These are phyloP conservation scores for Protomyctophum bolini DNA, from an alignment of 2,113 vertebrate genomes.

Conservation along the genomic window DNA sequence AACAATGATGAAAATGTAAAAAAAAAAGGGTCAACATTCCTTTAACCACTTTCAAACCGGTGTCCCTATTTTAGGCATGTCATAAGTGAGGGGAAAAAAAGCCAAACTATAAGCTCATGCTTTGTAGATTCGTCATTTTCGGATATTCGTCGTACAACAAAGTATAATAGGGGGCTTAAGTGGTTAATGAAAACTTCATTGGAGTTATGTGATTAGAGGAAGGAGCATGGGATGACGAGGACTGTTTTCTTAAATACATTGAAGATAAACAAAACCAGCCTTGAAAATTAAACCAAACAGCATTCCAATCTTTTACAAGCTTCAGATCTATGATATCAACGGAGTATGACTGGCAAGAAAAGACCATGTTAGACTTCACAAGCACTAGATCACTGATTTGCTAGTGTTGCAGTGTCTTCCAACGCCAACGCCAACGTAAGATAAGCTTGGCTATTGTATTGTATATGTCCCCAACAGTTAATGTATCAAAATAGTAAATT, in stretches of 20 bases:
- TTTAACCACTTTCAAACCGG: no score
- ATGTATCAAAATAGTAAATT: slow-evolving; percentile 66
- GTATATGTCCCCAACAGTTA: slow-evolving; percentile 16
- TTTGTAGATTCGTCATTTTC: no score
- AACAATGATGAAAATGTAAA: background rate
- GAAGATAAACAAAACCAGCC: background rate
- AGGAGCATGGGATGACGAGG: no score
- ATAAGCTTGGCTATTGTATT: slow-evolving; percentile 21
- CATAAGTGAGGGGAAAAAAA: no score
- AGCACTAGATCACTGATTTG: slow-evolving; percentile 5
- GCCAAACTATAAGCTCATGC: no score
- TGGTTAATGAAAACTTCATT: no score
- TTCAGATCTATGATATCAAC: slow-evolving; percentile 33
- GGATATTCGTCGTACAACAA: no score
- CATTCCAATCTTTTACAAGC: slow-evolving; percentile 60
- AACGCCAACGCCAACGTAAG: slow-evolving; percentile 32
- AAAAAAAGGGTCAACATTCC: no score
- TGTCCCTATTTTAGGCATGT: no score
- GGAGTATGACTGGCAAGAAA: slow-evolving; percentile 46
- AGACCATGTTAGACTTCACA: slow-evolving; percentile 29
- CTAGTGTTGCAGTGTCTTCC: slow-evolving; percentile 31
- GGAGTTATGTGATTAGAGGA: no score
- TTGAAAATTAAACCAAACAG: slow-evolving; percentile 9
- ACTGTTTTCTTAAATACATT: background rate
- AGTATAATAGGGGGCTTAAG: no score